Base-by-base conservation (phyloP, 2,113 vertebrate genomes). In the Miniopterus natalensis region DNA sequence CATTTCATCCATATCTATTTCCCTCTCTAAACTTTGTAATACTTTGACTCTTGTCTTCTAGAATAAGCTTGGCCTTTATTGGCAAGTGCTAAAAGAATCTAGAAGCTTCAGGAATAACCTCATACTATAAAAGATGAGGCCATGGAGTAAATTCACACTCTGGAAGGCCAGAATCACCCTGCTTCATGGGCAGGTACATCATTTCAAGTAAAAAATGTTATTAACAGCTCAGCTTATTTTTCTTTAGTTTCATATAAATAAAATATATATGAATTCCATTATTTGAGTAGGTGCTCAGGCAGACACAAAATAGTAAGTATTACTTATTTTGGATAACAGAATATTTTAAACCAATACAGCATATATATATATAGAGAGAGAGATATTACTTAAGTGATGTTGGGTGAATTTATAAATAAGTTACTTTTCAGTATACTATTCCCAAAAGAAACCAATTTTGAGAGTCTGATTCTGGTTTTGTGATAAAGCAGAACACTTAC, bases 241-340 rank as follows among this genome's bases (percentile, higher is more conserved):
- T 73, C 45, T 85, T 88, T 65, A 63, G 45, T 91, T 55, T 51
- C 8, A 61, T 57, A 8, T 86, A 80, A 92, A n/a, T 89, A 31
- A 90, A 96, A 84, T 70, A 65, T 29, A 29, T 53, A 36, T 20
- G n/a, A 85, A 59, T 94, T 61, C 8, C 79, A 53, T 47, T 65
- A 18, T 83, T 91, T 88, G 31, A 65, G 25, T 88, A 47, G n/a
- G 6, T 75, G 66, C 77, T 84, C 11, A 45, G 31, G 20, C 65
- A 95, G 27, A 84, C 21, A 75, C 25, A 91, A 91, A 85, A 84
- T 40, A 96, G 40, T 71, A 40, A 40, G 51, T 51, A 40, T 94
- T 95, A 73, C 20, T 53, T 65, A 74, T 71, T 95, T 89, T 87
- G 74, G 53, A 20, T 8, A 71, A 57, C 8, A 87, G 57, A 55